phyloP scores from a whole-genome alignment of 2,113 vertebrate species.

The Lepidothrix coronata region DNA sequence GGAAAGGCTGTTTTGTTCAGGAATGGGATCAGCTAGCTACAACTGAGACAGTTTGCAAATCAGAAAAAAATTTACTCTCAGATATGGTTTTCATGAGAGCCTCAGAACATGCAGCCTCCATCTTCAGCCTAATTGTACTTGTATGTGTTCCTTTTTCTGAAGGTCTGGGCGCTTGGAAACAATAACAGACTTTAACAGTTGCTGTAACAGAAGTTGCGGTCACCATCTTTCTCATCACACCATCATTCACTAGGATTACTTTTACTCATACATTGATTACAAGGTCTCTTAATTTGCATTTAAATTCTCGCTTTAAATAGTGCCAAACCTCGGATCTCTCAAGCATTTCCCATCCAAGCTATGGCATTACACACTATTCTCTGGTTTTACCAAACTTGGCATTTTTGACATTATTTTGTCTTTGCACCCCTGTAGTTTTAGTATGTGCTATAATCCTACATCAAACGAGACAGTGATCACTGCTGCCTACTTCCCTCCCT shows the following conservation, averaged over 20 bases:
- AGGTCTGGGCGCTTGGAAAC: not conserved
- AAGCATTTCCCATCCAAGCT: not conserved
- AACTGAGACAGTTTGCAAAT: not conserved
- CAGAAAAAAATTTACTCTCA: not conserved
- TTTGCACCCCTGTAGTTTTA: not conserved
- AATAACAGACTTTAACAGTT: not conserved
- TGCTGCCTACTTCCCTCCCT: not conserved
- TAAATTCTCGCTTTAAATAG: not conserved
- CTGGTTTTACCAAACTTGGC: not conserved
- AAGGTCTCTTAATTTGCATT: not conserved
- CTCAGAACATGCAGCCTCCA: not conserved
- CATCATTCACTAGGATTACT: not conserved
- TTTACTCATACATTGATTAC: not conserved
- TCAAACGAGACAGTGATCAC: not conserved
- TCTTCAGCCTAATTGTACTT: not conserved
- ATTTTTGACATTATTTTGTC: not conserved
- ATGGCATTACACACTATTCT: not conserved
- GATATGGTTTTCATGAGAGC: rapidly evolving
- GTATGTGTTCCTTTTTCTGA: not conserved
- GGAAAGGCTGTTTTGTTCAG: not conserved
- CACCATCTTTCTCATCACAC: not conserved
- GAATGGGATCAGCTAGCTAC: not conserved
- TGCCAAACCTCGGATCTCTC: not conserved
- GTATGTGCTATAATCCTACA: not conserved
- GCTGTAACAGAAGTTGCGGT: not conserved